phyloP scores from a whole-genome alignment of 2,113 vertebrate genomes.

The Anarrhichthys ocellatus region DNA sequence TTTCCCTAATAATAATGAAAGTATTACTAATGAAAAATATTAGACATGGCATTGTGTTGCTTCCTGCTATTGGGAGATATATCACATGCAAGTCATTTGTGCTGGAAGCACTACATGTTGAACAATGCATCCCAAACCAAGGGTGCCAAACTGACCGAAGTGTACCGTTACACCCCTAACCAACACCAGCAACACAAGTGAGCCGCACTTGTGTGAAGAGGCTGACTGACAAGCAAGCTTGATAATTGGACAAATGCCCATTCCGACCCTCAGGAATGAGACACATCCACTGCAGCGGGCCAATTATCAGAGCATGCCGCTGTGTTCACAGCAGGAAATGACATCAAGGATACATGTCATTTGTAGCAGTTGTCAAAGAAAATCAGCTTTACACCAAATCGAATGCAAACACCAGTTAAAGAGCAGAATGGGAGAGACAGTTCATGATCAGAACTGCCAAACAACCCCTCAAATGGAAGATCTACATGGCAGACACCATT shows the following conservation, averaged over 20 bases:
- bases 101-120: background rate
- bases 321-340: slow-evolving; percentile 80
- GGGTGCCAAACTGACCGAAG: slow-evolving; percentile 26
- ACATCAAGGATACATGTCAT: slow-evolving; percentile 75
- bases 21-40: background rate
- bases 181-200: slow-evolving; percentile 77
- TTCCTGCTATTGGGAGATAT: background rate
- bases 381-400: slow-evolving; percentile 69
- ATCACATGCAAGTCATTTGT: background rate
- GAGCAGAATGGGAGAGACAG: slow-evolving; percentile 57
- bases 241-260: slow-evolving; percentile 81
- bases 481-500: slow-evolving; percentile 33
- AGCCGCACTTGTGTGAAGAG: slow-evolving; percentile 74
- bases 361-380: slow-evolving; percentile 74
- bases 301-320: slow-evolving; percentile 80
- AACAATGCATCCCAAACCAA: slow-evolving; percentile 61
- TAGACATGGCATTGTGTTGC: background rate
- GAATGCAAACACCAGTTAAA: slow-evolving; percentile 73
- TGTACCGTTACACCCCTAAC: slow-evolving; percentile 59
- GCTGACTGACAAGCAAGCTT: slow-evolving; percentile 75
- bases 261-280: slow-evolving; percentile 73
- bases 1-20: background rate
- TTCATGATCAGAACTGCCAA: slow-evolving; percentile 74
- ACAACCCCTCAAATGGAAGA: slow-evolving; percentile 46
- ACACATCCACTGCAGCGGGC: slow-evolving; percentile 59